Conservation (phyloP, 1,140 invertebrate species). For the Potamilus streckersoni region DNA sequence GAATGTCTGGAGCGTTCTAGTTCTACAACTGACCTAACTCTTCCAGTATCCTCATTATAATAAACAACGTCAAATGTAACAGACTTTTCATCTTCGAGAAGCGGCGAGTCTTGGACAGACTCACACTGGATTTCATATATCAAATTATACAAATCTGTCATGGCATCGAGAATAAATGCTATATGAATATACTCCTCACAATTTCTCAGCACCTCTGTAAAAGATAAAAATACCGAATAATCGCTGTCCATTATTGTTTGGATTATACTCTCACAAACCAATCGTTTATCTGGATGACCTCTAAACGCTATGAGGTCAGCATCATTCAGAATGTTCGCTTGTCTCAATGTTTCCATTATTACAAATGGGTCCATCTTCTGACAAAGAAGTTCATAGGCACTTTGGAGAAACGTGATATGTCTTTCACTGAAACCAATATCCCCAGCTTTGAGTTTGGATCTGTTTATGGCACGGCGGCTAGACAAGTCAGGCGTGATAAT, state of each 20-base stretch:
- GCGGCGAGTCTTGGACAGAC: slow-evolving; percentile 27
- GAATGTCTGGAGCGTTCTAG: slow-evolving; percentile 48
- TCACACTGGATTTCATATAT: slow-evolving; percentile 47
- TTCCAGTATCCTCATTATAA: slow-evolving; percentile 45
- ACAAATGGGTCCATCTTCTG: slow-evolving; percentile 54
- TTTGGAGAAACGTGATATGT: slow-evolving; percentile 54
- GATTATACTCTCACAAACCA: slow-evolving; percentile 55
- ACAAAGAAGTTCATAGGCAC: slow-evolving; percentile 51
- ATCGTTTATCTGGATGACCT: slow-evolving; percentile 47
- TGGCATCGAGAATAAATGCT: slow-evolving; percentile 49
- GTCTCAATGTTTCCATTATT: slow-evolving; percentile 47
- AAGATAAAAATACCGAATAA: slow-evolving; percentile 39
- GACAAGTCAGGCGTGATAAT: slow-evolving; percentile 50
- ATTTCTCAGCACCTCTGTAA: slow-evolving; percentile 51
- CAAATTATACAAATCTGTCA: slow-evolving; percentile 53
- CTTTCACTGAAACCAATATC: slow-evolving; percentile 41
- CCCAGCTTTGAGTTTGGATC: slow-evolving; percentile 39
- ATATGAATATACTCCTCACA: slow-evolving; percentile 39
- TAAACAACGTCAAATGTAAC: slow-evolving; percentile 59
- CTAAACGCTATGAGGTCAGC: slow-evolving; percentile 47
- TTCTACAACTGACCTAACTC: slow-evolving; percentile 55
- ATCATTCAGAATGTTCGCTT: slow-evolving; percentile 37
- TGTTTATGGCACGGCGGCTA: slow-evolving; percentile 30
- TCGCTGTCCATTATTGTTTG: slow-evolving; percentile 45
- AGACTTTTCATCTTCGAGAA: slow-evolving; percentile 55